phyloP scores from a whole-genome alignment of 53 echinoderm and acorn worm genomes.

The Antedon mediterranea region DNA sequence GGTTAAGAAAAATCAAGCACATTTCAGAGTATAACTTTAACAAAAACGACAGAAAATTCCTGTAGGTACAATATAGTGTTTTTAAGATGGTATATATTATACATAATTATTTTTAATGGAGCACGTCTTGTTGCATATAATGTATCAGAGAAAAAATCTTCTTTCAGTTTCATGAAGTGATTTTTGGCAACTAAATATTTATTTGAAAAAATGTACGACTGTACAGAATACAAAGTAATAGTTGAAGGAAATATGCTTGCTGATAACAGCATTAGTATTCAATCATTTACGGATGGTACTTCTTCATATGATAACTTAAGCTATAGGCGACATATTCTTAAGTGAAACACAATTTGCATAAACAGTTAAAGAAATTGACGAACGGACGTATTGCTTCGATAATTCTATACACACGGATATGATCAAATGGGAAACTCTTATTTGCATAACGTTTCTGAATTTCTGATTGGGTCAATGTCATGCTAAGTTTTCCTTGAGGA shows the following conservation, averaged over 20 bases:
- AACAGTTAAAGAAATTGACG: not conserved
- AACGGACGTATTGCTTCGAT: not conserved
- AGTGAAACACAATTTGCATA: not conserved
- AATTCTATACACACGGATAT: not conserved
- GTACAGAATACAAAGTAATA: not conserved
- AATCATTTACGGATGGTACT: not conserved
- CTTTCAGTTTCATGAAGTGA: not conserved
- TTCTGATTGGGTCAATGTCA: not conserved
- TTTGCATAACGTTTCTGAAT: not conserved
- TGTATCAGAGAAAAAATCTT: not conserved
- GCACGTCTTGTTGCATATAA: not conserved
- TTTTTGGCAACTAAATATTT: not conserved
- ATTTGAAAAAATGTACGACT: not conserved
- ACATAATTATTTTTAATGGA: not conserved
- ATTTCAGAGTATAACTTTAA: too few relatives aligned
- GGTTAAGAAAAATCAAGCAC: too few relatives aligned
- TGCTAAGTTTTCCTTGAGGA: too few relatives aligned
- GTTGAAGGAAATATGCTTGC: not conserved
- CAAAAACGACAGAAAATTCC: too few relatives aligned
- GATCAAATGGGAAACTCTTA: not conserved
- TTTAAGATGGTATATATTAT: not conserved
- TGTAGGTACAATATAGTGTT: too few relatives aligned
- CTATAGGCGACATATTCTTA: not conserved
- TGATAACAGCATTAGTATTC: not conserved
- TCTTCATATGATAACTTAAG: not conserved